Percentiles rank a stretch among this genome's conserved stretches.
Evolutionary conservation across 2,797 vertebrate genomes (phyloP).

Genomic region (Syngnathus acus): DNA sequence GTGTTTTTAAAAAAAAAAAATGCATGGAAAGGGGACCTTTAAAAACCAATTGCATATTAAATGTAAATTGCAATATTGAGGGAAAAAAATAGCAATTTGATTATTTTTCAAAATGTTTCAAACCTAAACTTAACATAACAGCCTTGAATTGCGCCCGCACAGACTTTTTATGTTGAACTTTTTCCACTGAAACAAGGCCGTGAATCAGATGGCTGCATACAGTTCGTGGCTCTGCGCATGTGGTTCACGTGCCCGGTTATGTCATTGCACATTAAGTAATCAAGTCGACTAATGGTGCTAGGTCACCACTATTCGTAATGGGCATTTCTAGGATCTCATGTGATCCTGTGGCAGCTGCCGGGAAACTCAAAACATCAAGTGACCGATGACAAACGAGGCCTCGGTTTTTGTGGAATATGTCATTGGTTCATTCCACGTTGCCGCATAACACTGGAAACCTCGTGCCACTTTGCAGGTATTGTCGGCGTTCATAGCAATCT

Average conservation of each 20-base stretch:
- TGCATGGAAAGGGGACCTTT: too few species aligned
- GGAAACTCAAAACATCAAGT: too few species aligned
- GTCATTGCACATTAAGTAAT: slow-evolving; percentile 20
- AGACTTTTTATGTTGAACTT: neutral
- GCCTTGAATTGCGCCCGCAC: neutral
- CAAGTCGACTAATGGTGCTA: neutral
- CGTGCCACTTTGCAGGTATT: too few species aligned
- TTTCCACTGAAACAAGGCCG: neutral
- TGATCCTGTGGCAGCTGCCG: neutral
- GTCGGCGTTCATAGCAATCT: too few species aligned
- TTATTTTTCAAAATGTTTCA: neutral
- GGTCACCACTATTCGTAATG: slow-evolving; percentile 24
- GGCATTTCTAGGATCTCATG: slow-evolving; percentile 23
- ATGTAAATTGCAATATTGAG: too few species aligned
- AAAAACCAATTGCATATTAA: too few species aligned
- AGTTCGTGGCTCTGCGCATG: slow-evolving; percentile 4
- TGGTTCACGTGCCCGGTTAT: slow-evolving; percentile 19
- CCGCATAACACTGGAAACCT: too few species aligned
- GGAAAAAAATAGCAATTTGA: too few species aligned
- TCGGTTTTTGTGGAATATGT: too few species aligned
- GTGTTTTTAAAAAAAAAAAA: too few species aligned
- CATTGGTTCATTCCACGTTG: too few species aligned
- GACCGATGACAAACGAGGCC: slow-evolving; percentile 6
- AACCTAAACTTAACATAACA: neutral
- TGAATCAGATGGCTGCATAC: slow-evolving; percentile 4